Evolutionary conservation across 1,140 invertebrate species (phyloP).

Genomic region (Ridgeia piscesae): DNA sequence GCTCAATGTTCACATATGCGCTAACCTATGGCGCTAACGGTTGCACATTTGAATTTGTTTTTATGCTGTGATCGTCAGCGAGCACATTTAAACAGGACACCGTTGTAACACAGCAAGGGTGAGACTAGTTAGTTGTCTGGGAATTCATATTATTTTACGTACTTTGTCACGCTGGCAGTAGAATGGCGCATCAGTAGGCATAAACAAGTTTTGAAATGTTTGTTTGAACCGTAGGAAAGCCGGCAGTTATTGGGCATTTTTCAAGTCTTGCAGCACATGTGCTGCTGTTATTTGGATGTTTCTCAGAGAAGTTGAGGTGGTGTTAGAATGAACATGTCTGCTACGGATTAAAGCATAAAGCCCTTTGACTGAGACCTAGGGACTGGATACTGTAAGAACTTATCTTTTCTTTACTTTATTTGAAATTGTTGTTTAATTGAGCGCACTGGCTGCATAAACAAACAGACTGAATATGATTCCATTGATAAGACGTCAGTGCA

Average conservation of each 20-base stretch:
- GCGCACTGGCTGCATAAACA: background rate
- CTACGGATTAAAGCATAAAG: too few species aligned
- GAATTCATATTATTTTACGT: background rate
- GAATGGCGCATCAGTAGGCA: background rate
- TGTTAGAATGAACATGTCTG: too few species aligned
- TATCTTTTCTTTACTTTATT: too few species aligned
- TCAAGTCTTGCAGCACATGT: background rate
- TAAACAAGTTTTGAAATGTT: background rate
- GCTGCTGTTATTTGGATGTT: too few species aligned
- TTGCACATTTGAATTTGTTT: background rate
- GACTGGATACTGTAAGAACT: too few species aligned
- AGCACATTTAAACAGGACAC: background rate
- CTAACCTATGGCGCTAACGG: too few species aligned
- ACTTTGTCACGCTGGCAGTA: background rate
- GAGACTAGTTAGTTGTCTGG: background rate
- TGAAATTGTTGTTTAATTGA: background rate
- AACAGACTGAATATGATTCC: background rate
- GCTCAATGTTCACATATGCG: background rate
- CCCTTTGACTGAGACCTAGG: too few species aligned
- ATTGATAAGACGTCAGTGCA: background rate
- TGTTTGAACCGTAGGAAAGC: background rate
- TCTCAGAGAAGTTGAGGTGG: too few species aligned
- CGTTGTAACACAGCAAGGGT: background rate
- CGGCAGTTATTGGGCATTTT: background rate
- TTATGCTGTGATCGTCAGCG: background rate